A percentile compares a stretch with the other conserved stretches of the same genome.
These are phyloP conservation scores for Apocheima hispidaria DNA, from an alignment of 2,888 invertebrate genomes.

Conservation along the genomic window DNA sequence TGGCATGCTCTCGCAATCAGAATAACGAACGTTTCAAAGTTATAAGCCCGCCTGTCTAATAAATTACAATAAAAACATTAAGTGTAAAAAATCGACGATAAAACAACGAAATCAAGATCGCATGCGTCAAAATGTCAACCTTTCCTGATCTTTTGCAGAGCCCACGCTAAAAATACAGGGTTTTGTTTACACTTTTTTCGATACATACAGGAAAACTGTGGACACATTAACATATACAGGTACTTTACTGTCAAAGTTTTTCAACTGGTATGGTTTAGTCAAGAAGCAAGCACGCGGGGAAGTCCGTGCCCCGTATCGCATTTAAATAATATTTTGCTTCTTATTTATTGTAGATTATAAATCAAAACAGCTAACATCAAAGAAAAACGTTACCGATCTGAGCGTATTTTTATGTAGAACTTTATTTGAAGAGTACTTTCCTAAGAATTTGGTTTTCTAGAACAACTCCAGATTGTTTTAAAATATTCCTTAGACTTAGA, in stretches of 20 bases:
- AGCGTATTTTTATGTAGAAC: background rate
- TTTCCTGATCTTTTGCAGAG: background rate
- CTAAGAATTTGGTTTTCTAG: too few relatives aligned
- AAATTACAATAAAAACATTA: too few relatives aligned
- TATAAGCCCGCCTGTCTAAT: too few relatives aligned
- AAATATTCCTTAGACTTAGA: too few relatives aligned
- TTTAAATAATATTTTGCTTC: slow-evolving; percentile 22
- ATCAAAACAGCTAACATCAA: background rate
- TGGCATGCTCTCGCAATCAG: too few relatives aligned
- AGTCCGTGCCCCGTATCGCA: slow-evolving; percentile 30
- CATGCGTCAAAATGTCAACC: background rate
- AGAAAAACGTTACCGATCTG: background rate
- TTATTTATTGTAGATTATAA: background rate
- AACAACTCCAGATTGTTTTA: too few relatives aligned
- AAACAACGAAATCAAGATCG: background rate
- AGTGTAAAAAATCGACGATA: too few relatives aligned
- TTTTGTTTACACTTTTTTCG: background rate
- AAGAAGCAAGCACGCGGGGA: slow-evolving; percentile 17
- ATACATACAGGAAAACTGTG: background rate
- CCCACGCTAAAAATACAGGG: background rate
- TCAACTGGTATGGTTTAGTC: slow-evolving; percentile 7
- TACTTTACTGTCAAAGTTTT: background rate
- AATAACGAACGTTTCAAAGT: too few relatives aligned
- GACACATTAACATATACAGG: background rate
- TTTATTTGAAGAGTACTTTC: too few relatives aligned